These are phyloP conservation scores for Irena cyanogastra DNA, from an alignment of 2,113 vertebrate genomes.

Conservation along the genomic window DNA sequence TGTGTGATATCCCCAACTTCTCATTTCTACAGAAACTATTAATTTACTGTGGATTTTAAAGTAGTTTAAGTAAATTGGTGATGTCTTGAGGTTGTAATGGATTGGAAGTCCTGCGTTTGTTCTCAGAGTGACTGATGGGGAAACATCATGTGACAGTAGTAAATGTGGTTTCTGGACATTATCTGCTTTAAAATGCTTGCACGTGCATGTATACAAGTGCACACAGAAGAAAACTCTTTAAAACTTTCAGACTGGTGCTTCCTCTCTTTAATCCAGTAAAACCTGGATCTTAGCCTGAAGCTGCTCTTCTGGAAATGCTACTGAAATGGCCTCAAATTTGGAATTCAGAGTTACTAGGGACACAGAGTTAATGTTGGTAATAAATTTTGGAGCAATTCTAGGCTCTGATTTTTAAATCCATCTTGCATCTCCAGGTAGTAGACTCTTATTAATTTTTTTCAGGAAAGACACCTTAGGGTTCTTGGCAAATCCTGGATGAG, in stretches of 20 bases:
- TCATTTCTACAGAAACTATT: background rate
- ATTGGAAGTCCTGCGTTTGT: background rate
- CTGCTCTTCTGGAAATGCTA: background rate
- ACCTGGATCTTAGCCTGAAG: background rate
- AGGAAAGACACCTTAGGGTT: background rate
- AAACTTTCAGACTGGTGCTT: background rate
- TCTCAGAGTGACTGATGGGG: background rate
- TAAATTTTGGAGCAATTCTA: rapidly evolving
- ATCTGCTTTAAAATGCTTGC: background rate
- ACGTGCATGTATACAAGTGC: background rate
- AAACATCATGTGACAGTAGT: background rate
- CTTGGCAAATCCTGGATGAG: background rate
- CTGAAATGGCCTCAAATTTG: background rate
- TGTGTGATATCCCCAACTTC: background rate
- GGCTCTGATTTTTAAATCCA: background rate
- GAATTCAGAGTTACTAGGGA: background rate
- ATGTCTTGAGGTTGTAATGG: background rate
- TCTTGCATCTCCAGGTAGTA: rapidly evolving
- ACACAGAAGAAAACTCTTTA: background rate
- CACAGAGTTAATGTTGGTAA: background rate
- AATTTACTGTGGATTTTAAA: background rate
- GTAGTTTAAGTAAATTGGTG: background rate
- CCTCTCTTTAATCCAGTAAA: background rate
- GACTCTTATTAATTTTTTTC: background rate
- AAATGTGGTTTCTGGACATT: background rate